Base-by-base conservation (phyloP, 1,140 invertebrate species). In the Hyphantria cunea region DNA sequence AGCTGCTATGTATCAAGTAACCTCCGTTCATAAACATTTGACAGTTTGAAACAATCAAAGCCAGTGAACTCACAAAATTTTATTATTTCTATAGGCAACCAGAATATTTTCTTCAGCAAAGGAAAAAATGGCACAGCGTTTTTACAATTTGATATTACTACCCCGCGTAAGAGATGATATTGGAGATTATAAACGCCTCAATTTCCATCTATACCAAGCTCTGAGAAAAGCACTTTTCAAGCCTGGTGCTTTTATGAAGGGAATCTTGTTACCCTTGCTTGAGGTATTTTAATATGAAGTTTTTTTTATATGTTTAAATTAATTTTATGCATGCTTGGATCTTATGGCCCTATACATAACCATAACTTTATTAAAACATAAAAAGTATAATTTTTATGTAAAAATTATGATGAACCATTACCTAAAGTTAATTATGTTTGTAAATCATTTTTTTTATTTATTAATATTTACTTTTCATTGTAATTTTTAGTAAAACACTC, bases 181-280 rank as follows among this genome's bases (percentile, higher is more conserved):
- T 52, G 94, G 94, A 10, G 98, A 99, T 88, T 99, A 96, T 83
- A 99, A 99, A 86, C 94, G 96, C 87, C 90, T 99, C 0, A 99
- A 99, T 91, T 98, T 98, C 89, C 98, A 99, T 91, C 91, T 99
- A 7, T 99, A 99, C 87, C 96, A 91, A 93, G 98, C 98, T 6
- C 76, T 99, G 11, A 94, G 95, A 61, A 99, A 99, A 91, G 93
- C 98, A 8, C 89, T 99, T 0, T 99, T 97, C 85, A 99, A 99
- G 84, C 98, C 99, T 44, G 97, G 95, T 49, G 98, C 96, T n/a
- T 99, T 99, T 78, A 99, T 99, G 95, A 99, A 99, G 92, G 99
- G 98, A 72, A 95, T 99, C 72, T 89, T 99, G 31, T 76, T 99
- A 37, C 98, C 98, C 2, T 89, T 99, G 11, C 95, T 98, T 76